phyloP scores from a whole-genome alignment of 2,888 invertebrate genomes.

The Mimumesa dahlbomi region DNA sequence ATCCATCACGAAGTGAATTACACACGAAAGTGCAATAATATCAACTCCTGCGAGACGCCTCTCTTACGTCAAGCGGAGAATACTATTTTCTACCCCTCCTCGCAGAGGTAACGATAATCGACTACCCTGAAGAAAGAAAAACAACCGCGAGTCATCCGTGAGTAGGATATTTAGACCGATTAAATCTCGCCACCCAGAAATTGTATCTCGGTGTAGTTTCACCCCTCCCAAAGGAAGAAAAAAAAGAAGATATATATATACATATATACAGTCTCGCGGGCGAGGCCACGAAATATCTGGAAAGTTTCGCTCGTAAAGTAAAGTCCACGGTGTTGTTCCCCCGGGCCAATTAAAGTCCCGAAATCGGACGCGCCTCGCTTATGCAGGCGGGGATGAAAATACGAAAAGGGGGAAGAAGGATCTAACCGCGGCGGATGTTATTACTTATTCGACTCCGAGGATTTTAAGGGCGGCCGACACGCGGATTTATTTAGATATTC shows the following conservation, averaged over 20 bases:
- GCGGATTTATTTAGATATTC: conserved; percentile 78
- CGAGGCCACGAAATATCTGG: conserved; percentile 56
- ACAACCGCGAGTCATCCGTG: conserved; percentile 8
- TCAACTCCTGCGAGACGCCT: too few species aligned
- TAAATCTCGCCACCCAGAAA: conserved; percentile 33
- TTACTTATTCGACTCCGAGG: conserved; percentile 76
- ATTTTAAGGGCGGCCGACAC: conserved; percentile 66
- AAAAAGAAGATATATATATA: too few species aligned
- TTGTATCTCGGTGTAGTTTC: conserved; percentile 14
- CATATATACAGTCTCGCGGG: conserved; percentile 19
- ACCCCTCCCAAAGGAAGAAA: conserved; percentile 2
- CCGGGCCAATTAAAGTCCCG: conserved; percentile 75
- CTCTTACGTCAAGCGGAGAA: too few species aligned
- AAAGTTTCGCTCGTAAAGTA: conserved; percentile 70
- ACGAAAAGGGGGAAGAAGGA: conserved; percentile 33
- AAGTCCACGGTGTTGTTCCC: conserved; percentile 62
- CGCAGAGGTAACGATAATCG: too few species aligned
- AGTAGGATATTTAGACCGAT: conserved; percentile 29
- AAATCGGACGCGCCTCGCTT: conserved; percentile 73
- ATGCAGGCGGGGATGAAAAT: conserved; percentile 62
- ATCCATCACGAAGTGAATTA: too few species aligned
- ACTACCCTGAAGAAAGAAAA: background rate
- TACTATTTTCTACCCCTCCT: too few species aligned
- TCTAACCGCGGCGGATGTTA: conserved; percentile 64
- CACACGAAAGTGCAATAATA: too few species aligned